phyloP scores from a whole-genome alignment of 2,113 vertebrate genomes.

The Psammodynastes pulverulentus region DNA sequence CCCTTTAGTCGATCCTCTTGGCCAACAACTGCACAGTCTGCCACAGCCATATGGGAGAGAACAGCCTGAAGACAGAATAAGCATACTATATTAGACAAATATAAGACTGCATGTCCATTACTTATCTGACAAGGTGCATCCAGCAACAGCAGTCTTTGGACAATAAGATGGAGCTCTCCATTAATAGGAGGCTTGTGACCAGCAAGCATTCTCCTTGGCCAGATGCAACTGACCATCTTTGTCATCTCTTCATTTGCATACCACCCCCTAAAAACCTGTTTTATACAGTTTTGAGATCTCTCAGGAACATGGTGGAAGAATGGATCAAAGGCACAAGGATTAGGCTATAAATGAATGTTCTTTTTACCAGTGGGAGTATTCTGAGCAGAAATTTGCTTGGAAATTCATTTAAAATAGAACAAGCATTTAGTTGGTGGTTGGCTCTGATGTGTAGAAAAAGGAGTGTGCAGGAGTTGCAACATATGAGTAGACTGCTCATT shows the following conservation, averaged over 20 bases:
- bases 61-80: constrained; percentile 72
- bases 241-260: neutral
- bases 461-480: neutral
- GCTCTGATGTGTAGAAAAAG: neutral
- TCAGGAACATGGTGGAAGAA: neutral
- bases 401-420: neutral
- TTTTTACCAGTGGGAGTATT: neutral
- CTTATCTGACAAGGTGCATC: neutral
- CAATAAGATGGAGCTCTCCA: neutral
- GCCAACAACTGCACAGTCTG: constrained; percentile 93
- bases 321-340: no score
- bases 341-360: neutral
- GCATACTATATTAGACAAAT: neutral
- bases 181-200: neutral
- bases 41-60: constrained; percentile 79
- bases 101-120: neutral
- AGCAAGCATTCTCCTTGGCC: neutral
- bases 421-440: neutral
- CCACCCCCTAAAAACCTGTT: neutral
- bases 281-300: neutral
- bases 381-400: neutral
- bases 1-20: constrained; percentile 91
- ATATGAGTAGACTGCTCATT: neutral
- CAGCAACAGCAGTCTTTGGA: neutral
- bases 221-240: neutral